A percentile compares a stretch with the other conserved stretches of the same genome.
These are phyloP conservation scores for Clarias macrocephalus DNA, from an alignment of 2,113 vertebrate genomes.

Conservation along the genomic window DNA sequence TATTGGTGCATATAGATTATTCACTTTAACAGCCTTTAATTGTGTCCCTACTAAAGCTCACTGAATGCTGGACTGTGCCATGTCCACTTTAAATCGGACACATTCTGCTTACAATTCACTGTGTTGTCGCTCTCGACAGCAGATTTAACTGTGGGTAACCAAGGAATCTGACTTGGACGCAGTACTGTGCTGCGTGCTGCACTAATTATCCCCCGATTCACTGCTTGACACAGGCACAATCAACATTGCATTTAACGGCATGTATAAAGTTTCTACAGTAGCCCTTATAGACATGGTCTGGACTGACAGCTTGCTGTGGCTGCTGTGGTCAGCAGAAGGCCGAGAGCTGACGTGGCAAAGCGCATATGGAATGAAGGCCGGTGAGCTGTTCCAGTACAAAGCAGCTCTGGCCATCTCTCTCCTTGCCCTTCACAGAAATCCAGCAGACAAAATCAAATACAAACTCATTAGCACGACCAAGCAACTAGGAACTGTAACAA, in stretches of 20 bases:
- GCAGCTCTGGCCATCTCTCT: not conserved
- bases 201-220: slow-evolving; percentile 1
- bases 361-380: slow-evolving; percentile 54
- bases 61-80: not conserved
- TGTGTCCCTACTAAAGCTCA: not conserved
- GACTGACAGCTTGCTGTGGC: slow-evolving; percentile 56
- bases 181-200: not conserved
- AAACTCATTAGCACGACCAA: not conserved
- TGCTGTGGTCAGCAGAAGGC: slow-evolving; percentile 64
- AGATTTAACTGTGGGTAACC: not conserved
- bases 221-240: slow-evolving; percentile 24
- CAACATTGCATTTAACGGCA: slow-evolving; percentile 23
- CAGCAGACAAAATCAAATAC: slow-evolving; percentile 16
- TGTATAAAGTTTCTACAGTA: slow-evolving; percentile 42
- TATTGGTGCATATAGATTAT: not conserved
- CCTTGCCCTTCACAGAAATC: slow-evolving; percentile 17
- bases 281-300: slow-evolving; percentile 55
- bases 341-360: slow-evolving; percentile 68
- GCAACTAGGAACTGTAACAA: not conserved
- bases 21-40: not conserved
- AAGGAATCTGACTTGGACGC: not conserved
- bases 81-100: not conserved
- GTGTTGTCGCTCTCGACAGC: not conserved
- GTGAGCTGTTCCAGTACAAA: slow-evolving; percentile 39
- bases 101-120: not conserved